phyloP scores from a whole-genome alignment of 2,888 invertebrate genomes.

The Drosophila yooni region DNA sequence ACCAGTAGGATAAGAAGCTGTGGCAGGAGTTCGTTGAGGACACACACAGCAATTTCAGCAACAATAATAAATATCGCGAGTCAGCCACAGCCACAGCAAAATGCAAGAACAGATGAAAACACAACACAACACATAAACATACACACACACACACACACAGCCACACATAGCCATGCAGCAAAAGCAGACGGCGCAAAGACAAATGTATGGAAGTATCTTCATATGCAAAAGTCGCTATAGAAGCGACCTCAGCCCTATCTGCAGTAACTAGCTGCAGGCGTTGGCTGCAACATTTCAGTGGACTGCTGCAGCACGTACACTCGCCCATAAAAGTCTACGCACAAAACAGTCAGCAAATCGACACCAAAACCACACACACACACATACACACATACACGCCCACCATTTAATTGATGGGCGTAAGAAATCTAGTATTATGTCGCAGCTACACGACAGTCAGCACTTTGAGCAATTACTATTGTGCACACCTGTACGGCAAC shows the following conservation, averaged over 20 bases:
- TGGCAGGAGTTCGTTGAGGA: constrained; percentile 43
- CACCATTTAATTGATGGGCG: constrained; percentile 42
- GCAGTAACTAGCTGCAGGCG: constrained; percentile 54
- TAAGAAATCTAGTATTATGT: constrained; percentile 32
- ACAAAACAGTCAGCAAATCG: constrained; percentile 29
- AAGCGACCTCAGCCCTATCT: constrained; percentile 26
- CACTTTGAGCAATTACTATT: constrained; percentile 67
- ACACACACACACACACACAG: constrained; percentile 34
- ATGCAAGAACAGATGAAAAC: constrained; percentile 37
- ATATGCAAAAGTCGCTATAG: constrained; percentile 46
- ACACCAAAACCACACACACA: constrained; percentile 6
- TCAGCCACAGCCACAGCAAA: constrained; percentile 73
- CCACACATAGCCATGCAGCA: constrained; percentile 11
- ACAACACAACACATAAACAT: constrained; percentile 32
- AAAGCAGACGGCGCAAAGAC: constrained; percentile 14
- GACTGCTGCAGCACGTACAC: constrained; percentile 27
- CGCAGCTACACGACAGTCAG: constrained; percentile 31
- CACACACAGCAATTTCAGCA: constrained; percentile 74
- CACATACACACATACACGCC: neutral
- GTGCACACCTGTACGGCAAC: constrained; percentile 51
- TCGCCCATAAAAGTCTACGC: constrained; percentile 40
- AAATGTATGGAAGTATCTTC: constrained; percentile 34
- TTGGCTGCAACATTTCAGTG: constrained; percentile 36
- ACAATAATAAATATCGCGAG: constrained; percentile 79
- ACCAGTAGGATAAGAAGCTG: constrained; percentile 23